phyloP scores from a whole-genome alignment of 2,797 vertebrate species.

The Crocodylus rhombifer region DNA sequence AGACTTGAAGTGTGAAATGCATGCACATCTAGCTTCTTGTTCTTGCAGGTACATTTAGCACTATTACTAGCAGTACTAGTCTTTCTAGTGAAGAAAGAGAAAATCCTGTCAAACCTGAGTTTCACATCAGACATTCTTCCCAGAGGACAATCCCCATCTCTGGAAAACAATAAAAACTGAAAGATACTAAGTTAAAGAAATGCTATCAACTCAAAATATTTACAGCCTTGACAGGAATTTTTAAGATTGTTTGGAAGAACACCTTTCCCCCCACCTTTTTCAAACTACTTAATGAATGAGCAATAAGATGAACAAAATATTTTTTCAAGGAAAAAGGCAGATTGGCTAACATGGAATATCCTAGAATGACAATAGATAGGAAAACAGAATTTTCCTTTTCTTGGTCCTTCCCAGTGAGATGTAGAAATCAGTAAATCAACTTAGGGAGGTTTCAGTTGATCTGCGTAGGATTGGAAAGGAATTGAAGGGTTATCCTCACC shows the following conservation, averaged over 20 bases:
- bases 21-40: not conserved
- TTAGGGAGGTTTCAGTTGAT: not conserved
- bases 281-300: not conserved
- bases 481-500: not conserved
- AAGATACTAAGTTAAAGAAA: not conserved
- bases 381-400: not conserved
- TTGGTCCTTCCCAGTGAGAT: not conserved
- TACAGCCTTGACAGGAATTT: not conserved
- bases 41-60: not conserved
- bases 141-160: not conserved
- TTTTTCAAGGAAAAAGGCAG: not conserved
- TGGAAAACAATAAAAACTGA: not conserved
- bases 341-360: not conserved
- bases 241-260: not conserved
- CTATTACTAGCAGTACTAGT: not conserved
- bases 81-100: not conserved
- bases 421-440: not conserved
- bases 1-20: not conserved
- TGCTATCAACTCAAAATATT: not conserved
- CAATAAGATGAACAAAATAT: not conserved
- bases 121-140: not conserved
- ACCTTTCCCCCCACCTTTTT: not conserved
- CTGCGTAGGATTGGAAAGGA: slow-evolving; percentile 21
- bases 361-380: not conserved
- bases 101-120: not conserved